Evolutionary conservation across 1,140 invertebrate genomes (phyloP).

Genomic region (Aphis gossypii): DNA sequence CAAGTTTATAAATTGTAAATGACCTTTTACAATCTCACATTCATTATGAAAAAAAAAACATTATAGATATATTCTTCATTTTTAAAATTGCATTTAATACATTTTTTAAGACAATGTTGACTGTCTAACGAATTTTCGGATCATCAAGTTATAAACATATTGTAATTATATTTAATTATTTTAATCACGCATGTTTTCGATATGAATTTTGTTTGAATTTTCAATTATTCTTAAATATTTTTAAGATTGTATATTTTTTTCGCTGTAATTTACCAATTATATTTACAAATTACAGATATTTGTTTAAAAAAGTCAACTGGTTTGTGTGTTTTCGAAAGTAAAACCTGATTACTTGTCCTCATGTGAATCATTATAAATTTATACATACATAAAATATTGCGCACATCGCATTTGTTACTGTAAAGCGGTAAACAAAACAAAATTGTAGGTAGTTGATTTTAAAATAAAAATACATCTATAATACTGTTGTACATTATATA

Average conservation of each 20-base stretch:
- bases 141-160: not conserved
- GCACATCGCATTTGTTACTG: not conserved
- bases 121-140: not conserved
- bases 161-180: not conserved
- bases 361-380: not conserved
- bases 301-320: constrained; percentile 28
- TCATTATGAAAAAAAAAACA: no score
- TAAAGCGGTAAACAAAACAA: not conserved
- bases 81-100: not conserved
- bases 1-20: not conserved
- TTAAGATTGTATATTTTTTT: not conserved
- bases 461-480: not conserved
- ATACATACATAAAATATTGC: not conserved
- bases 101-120: not conserved
- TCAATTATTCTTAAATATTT: not conserved
- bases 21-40: no score
- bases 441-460: not conserved
- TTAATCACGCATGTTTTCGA: not conserved
- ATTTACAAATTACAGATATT: not conserved
- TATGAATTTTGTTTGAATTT: not conserved
- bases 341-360: constrained; percentile 44
- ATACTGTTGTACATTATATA: not conserved
- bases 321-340: constrained; percentile 49
- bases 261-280: not conserved
- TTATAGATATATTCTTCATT: not conserved